These are phyloP conservation scores for Gortyna flavago DNA, from an alignment of 2,888 invertebrate genomes.

Conservation along the genomic window DNA sequence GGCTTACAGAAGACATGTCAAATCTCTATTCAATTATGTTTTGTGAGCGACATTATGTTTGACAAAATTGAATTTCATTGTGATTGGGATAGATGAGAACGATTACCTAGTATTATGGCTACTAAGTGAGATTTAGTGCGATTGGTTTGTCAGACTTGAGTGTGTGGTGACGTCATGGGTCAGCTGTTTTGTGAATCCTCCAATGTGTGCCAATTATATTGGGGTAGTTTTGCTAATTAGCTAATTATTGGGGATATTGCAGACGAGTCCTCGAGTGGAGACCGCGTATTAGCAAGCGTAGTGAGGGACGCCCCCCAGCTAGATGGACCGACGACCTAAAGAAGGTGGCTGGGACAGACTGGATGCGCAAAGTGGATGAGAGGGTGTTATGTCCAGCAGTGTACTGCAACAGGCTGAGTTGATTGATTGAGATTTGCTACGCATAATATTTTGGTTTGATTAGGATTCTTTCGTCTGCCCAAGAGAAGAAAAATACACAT, in stretches of 20 bases:
- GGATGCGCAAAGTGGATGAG: no score
- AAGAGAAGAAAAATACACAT: background rate
- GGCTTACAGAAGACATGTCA: constrained; percentile 73
- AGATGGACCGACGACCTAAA: no score
- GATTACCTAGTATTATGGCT: constrained; percentile 52
- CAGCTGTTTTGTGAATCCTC: background rate
- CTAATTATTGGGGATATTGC: background rate
- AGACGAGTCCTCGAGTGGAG: background rate
- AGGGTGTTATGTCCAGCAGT: no score
- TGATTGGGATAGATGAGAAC: constrained; percentile 59
- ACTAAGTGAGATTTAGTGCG: constrained; percentile 60
- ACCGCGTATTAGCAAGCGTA: no score
- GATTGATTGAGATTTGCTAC: background rate
- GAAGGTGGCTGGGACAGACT: no score
- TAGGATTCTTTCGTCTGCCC: no score
- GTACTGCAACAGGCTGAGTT: no score
- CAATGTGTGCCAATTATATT: constrained; percentile 3
- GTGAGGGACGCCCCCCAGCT: no score
- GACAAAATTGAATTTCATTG: constrained; percentile 69
- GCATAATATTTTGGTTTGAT: no score
- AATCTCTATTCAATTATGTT: constrained; percentile 79
- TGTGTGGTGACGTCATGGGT: constrained; percentile 23
- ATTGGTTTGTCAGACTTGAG: constrained; percentile 34
- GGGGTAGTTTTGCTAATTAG: background rate
- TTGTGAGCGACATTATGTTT: constrained; percentile 63